Evolutionary conservation across 2,888 invertebrate species (phyloP), one percentile per base, ranked within the genome.

Genomic region (Eristalis tenax): DNA sequence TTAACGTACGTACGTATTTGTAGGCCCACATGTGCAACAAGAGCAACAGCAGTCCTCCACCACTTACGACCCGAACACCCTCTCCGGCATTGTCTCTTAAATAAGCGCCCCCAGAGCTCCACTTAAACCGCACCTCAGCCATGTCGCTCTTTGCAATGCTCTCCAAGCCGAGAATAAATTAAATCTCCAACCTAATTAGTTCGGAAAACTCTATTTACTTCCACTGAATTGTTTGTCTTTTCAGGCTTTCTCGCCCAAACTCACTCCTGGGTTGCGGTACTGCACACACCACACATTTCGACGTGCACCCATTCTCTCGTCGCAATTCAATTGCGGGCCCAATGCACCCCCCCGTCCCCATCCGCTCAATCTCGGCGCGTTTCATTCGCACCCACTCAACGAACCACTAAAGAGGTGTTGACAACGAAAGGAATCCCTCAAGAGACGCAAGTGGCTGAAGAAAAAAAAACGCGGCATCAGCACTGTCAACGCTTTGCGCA

Each of bases 171-270:
- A 26, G 64, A 70, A 82, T 82, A 76, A 82, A 71, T 82, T 76
- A 70, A 70, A 76, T 61, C 81, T 35, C 43, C 82, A 76, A 59
- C 38, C 70, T 76, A 82, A 76, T 82, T 82, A 82, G 76, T 71
- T 61, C 11, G 50, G 13, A 61, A 50, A 66, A 76, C 71, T 61
- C 59, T 76, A 66, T 82, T 70, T 76, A 43, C 82, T 76, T 38
- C 50, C 65, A 65, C 28, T 65, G 59, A 78, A 78, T 83, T 83
- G 79, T 83, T 79, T 79, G 74, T 70, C 70, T 75, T 83, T 74
- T 70, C 28, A 83, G 74, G 78, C 73, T 28, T 40, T 78, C 74
- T 61, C 69, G 57, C 63, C 73, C n/a, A 69, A 78, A 83, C 83
- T 78, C 64, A 59, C 35, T 74, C 71, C 74, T 78, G 78, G 26